Evolutionary conservation across 1,140 invertebrate species (phyloP), one percentile per base, ranked within the genome.

Genomic region (Dendrolimus punctatus): DNA sequence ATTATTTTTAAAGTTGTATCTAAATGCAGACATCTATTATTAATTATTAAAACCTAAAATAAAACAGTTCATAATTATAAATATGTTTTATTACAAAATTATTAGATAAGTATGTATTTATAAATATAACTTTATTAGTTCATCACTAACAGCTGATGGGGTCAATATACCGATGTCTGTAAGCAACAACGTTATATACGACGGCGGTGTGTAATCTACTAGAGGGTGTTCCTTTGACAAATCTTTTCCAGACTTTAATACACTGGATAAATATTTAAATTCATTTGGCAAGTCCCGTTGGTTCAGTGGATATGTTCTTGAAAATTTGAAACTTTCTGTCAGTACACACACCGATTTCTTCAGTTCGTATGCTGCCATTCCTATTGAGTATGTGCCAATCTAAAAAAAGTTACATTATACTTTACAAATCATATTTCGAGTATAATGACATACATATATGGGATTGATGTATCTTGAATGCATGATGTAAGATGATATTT

Each of bases 291-390:
- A 73, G 88, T 99, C 96, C 51, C 91, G 81, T 81, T 99, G 97
- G 88, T 97, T 98, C 5, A 99, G 84, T 8, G 98, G 98, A 89
- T 95, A 99, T 47, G 97, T 88, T 60, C 97, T 89, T 0, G 96
- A 93, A 88, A 99, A 99, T 88, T 99, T 99, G 73, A 99, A 98
- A 80, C 96, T 99, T 85, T 99, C 98, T 0, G 96, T 94, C 4
- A 99, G 85, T 0, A 99, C 97, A 80, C 98, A 99, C 49, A 99
- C 93, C 37, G 97, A 96, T 82, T 98, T 99, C 65, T 99, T 98
- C 75, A 98, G 91, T 82, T 95, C 93, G 69, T 93, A 92, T 0
- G 98, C 98, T 80, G 95, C 95, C 47, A 99, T 90, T 5, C 95
- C 97, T 76, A 99, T 91, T 5, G 94, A 93, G 73, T 94, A 98